Conservation (phyloP, 2,888 invertebrate species). For the Eueremaeus valkanovi region DNA sequence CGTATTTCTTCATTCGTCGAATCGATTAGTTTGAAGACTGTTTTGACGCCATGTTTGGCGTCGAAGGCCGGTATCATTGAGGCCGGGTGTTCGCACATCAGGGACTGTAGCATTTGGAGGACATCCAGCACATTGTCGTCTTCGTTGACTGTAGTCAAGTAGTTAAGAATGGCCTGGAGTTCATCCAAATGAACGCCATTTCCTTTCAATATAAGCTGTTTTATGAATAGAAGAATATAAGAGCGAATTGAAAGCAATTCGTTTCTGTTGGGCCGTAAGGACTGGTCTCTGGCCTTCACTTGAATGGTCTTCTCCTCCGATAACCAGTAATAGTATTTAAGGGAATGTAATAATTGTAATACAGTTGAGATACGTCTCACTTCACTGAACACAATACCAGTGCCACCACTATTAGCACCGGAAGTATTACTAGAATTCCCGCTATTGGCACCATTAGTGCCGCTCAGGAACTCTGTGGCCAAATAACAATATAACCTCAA, state of each 20-base stretch:
- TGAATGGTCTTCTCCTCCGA: constrained; percentile 50
- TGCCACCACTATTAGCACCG: not conserved
- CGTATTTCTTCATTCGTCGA: constrained; percentile 94
- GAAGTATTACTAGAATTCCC: not conserved
- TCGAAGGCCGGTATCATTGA: constrained; percentile 99
- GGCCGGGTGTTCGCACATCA: constrained; percentile 98
- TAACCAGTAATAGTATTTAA: constrained; percentile 99
- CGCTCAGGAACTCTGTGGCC: constrained; percentile 93
- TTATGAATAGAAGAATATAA: constrained; percentile 89
- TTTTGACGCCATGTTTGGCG: constrained; percentile 88
- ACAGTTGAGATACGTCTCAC: constrained; percentile 94
- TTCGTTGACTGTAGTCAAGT: constrained; percentile 94
- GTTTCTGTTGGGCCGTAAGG: constrained; percentile 86
- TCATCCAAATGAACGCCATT: constrained; percentile 98
- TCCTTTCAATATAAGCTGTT: constrained; percentile 93
- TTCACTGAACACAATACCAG: constrained; percentile 75
- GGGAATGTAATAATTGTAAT: constrained; percentile 93
- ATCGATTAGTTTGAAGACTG: constrained; percentile 92
- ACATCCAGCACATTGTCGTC: constrained; percentile 85
- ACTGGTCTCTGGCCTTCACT: constrained; percentile 35
- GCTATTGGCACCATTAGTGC: constrained; percentile 47
- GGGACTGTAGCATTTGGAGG: constrained; percentile 87
- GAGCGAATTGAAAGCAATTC: constrained; percentile 90
- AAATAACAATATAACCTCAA: constrained; percentile 82
- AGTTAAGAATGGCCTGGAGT: constrained; percentile 95